These are phyloP conservation scores for Melanotaenia boesemani DNA, from an alignment of 2,797 vertebrate species.

Conservation along the genomic window DNA sequence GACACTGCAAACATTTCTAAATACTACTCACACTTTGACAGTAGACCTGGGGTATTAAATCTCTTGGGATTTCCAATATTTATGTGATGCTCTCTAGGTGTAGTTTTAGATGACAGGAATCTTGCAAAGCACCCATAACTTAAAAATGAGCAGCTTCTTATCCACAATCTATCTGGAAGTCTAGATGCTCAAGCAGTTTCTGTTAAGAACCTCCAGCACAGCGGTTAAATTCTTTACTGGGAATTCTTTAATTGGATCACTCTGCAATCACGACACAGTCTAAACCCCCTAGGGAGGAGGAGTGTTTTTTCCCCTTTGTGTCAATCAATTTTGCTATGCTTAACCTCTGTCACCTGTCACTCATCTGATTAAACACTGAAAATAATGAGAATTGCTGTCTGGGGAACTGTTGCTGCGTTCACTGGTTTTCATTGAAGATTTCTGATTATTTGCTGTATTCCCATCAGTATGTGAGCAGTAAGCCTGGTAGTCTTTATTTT, in stretches of 20 bases:
- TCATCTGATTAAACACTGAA: slow-evolving; percentile 65
- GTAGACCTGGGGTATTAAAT: too few species aligned
- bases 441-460: slow-evolving; percentile 8
- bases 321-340: slow-evolving; percentile 69
- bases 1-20: too few species aligned
- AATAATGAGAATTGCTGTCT: slow-evolving; percentile 47
- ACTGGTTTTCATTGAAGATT: slow-evolving; percentile 28
- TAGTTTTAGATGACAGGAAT: slow-evolving; percentile 7
- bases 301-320: slow-evolving; percentile 55
- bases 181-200: slow-evolving; percentile 26
- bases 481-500: slow-evolving; percentile 3
- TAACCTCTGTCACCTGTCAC: slow-evolving; percentile 72
- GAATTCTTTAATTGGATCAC: slow-evolving; percentile 77
- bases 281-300: slow-evolving; percentile 47
- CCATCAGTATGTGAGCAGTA: background rate
- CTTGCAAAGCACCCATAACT: slow-evolving; percentile 29
- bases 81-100: background rate
- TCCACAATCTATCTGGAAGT: slow-evolving; percentile 32
- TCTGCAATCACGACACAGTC: slow-evolving; percentile 56
- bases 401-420: slow-evolving; percentile 32
- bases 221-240: slow-evolving; percentile 47
- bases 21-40: too few species aligned
- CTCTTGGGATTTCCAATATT: too few species aligned
- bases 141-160: slow-evolving; percentile 46
- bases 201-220: slow-evolving; percentile 46